A percentile compares a stretch with the other conserved stretches of the same genome.
These are phyloP conservation scores for Theocolax elegans DNA, from an alignment of 1,140 invertebrate species.

Conservation along the genomic window DNA sequence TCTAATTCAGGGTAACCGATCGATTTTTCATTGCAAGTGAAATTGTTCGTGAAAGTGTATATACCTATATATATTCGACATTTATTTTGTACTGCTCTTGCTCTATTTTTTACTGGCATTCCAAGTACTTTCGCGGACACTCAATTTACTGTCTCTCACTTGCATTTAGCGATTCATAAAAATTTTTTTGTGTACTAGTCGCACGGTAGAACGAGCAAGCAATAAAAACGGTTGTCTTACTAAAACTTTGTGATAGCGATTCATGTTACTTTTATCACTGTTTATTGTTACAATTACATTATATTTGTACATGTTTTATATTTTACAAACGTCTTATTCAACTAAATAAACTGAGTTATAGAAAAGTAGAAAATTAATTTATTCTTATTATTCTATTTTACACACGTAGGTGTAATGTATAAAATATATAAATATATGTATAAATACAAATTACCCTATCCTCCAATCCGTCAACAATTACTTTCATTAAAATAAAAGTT, in stretches of 20 bases:
- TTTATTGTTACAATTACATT: background rate
- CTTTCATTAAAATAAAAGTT: too few species aligned
- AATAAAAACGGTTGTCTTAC: conserved; percentile 4
- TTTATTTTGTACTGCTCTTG: background rate
- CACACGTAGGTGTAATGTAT: too few species aligned
- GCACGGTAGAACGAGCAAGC: background rate
- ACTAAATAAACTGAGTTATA: too few species aligned
- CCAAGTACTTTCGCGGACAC: conserved; percentile 13
- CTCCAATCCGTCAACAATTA: too few species aligned
- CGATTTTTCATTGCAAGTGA: conserved; percentile 16
- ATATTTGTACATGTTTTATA: too few species aligned
- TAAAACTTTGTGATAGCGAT: conserved; percentile 1
- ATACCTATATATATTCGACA: background rate
- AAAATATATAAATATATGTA: too few species aligned
- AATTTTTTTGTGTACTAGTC: conserved; percentile 3
- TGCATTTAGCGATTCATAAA: background rate
- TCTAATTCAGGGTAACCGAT: too few species aligned
- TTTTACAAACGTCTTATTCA: too few species aligned
- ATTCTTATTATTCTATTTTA: too few species aligned
- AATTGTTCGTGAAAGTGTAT: conserved; percentile 33
- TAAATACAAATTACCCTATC: too few species aligned
- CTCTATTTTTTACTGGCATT: conserved; percentile 9
- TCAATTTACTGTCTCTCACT: background rate
- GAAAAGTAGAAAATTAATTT: too few species aligned
- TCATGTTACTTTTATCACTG: background rate